phyloP scores from a whole-genome alignment of 2,113 vertebrate species.

The Cacatua alba region DNA sequence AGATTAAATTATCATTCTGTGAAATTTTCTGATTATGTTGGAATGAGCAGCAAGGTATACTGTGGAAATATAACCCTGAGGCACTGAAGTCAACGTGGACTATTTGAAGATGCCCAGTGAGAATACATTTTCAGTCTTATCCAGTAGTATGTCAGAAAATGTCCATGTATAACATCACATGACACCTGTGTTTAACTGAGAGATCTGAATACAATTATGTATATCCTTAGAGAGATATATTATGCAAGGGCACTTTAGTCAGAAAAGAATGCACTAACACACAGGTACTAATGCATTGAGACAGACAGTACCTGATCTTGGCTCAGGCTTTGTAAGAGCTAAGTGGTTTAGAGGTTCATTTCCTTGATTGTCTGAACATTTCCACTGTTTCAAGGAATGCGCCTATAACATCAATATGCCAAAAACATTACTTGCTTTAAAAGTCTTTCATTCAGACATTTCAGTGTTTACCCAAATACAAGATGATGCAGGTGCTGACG shows the following conservation, averaged over 20 bases:
- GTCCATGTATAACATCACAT: background rate
- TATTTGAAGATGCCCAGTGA: background rate
- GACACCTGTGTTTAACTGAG: background rate
- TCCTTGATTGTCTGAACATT: background rate
- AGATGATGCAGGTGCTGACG: background rate
- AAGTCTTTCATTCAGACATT: background rate
- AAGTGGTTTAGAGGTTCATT: background rate
- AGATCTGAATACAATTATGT: background rate
- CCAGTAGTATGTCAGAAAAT: background rate
- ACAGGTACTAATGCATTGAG: background rate
- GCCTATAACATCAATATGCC: background rate
- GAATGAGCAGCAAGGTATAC: background rate
- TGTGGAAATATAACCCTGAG: background rate
- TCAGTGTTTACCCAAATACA: background rate
- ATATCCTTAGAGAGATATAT: background rate
- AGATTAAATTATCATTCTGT: background rate
- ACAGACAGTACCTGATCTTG: background rate
- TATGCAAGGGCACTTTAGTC: background rate
- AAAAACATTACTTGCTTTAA: background rate
- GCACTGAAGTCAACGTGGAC: background rate
- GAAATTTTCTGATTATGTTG: background rate
- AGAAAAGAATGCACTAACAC: background rate
- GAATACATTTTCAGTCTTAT: background rate
- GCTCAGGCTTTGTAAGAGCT: background rate
- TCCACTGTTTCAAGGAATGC: background rate